Base-by-base conservation (phyloP, 2,797 vertebrate genomes). In the Phrynocephalus guinanensis region DNA sequence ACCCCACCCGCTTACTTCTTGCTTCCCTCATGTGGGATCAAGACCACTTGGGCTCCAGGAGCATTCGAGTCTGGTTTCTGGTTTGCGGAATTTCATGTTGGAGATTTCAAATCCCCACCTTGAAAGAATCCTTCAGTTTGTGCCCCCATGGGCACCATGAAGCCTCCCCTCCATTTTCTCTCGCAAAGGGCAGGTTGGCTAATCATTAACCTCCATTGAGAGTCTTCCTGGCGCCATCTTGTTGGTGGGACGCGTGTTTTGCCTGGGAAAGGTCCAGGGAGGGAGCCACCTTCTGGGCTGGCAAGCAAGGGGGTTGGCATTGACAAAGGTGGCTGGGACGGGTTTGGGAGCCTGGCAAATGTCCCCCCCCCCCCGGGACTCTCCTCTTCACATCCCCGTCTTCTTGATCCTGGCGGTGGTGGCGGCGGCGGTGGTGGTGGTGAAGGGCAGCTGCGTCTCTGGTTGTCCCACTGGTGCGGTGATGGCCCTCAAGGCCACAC, bases 161-260 rank as follows among this genome's bases (percentile, higher is more conserved):
- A 30, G 30, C 38, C 9, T 76, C 9, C 24, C 82, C 70, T 81
- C 77, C 82, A 86, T 76, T 76, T 84, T 87, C 76, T 86, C 77
- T 86, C 30, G 24, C 82, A 75, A 44, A 76, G 63, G 16, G 33
- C 5, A 0, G 0, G 6, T 16, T 0, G 2, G 93, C 33, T 95
- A 93, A 94, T 94, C 86, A 94, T 93, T 94, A 95, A 95, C 88
- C 44, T 63, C 0, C 9, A n/a, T 44, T 87, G 90, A 90, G 84
- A 79, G 76, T 3, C 24, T 88, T 88, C 91, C 92, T 92, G 89
- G 94, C 92, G 93, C 95, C 91, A 94, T 95, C 56, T 95, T 94
- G 92, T 63, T 13, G 0, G 0, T 6, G 72, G 50, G 33, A 68
- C n/a, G 60, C 1, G 33, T 13, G 4, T 0, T 2, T 5, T 33